Conservation (phyloP, 1,140 invertebrate genomes). For the Marisa cornuarietis region DNA sequence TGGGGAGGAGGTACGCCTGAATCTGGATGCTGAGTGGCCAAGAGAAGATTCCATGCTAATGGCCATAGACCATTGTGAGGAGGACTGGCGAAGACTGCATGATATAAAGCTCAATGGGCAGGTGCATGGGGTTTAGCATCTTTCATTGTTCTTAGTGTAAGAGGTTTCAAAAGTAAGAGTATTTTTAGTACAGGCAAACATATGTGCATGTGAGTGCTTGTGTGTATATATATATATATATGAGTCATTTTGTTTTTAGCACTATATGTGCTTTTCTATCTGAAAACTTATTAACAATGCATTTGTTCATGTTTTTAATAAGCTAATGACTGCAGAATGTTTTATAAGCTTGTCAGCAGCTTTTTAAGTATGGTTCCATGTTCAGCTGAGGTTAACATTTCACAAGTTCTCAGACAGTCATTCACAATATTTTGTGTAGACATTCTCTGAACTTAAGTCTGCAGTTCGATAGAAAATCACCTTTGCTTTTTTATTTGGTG, state of each 20-base stretch:
- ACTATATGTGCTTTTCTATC: neutral
- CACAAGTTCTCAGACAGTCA: no score
- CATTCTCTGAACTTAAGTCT: no score
- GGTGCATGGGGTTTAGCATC: constrained; percentile 51
- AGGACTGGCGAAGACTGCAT: constrained; percentile 71
- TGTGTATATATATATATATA: neutral
- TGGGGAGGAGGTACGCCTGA: constrained; percentile 65
- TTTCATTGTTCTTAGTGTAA: neutral
- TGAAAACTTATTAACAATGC: neutral
- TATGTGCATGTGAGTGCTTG: no score
- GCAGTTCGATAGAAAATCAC: no score
- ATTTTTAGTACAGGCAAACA: neutral
- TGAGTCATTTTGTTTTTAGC: neutral
- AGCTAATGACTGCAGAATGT: no score
- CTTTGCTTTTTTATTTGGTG: no score
- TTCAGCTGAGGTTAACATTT: no score
- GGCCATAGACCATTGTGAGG: constrained; percentile 71
- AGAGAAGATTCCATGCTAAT: constrained; percentile 68
- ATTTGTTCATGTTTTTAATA: neutral
- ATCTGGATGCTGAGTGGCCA: constrained; percentile 63
- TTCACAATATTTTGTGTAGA: no score
- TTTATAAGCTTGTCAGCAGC: no score
- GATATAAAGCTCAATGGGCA: constrained; percentile 70
- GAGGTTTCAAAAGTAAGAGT: neutral
- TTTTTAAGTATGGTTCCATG: no score